phyloP scores from a whole-genome alignment of 2,888 invertebrate species.

The Eupithecia exiguata region DNA sequence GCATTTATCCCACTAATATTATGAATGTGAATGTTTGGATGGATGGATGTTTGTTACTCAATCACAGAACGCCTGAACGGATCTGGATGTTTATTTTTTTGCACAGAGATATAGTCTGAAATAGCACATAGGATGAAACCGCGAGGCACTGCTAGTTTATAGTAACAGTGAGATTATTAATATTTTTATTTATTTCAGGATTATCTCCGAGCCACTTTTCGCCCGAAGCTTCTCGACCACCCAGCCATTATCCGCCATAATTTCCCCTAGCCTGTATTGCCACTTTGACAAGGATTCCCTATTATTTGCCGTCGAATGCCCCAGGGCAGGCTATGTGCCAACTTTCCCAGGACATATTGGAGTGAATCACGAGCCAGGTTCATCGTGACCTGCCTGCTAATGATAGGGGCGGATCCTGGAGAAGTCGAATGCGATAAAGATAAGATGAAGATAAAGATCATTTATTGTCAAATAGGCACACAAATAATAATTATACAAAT shows the following conservation, averaged over 20 bases:
- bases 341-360: slow-evolving; percentile 34
- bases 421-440: background rate
- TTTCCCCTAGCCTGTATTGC: slow-evolving; percentile 36
- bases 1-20: no score
- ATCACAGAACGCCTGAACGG: no score
- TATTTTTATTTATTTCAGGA: background rate
- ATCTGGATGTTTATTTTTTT: no score
- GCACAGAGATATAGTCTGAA: no score
- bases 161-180: no score
- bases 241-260: slow-evolving; percentile 25
- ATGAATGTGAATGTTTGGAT: no score
- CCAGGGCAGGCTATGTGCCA: slow-evolving; percentile 26
- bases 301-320: slow-evolving; percentile 43
- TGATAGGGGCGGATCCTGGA: slow-evolving; percentile 40
- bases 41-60: no score
- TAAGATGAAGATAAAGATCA: no score
- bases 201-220: background rate
- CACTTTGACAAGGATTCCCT: slow-evolving; percentile 39
- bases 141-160: no score
- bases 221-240: background rate
- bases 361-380: slow-evolving; percentile 29
- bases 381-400: slow-evolving; percentile 32
- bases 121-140: no score
- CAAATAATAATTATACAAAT: no score
- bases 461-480: no score